phyloP scores from a whole-genome alignment of 2,888 invertebrate species.

The Psococerastis gibbosa region DNA sequence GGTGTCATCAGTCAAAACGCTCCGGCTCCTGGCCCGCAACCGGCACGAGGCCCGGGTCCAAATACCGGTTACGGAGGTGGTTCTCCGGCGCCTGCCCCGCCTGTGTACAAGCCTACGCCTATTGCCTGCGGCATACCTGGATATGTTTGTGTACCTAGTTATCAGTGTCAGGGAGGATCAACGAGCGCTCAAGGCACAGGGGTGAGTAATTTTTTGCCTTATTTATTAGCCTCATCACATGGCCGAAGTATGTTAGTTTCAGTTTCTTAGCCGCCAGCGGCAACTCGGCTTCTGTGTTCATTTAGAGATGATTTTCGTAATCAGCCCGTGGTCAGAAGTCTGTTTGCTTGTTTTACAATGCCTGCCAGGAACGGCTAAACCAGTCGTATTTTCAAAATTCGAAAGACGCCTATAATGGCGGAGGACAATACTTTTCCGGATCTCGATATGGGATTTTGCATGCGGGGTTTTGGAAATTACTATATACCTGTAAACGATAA shows the following conservation, averaged over 20 bases:
- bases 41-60: not conserved
- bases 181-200: constrained; percentile 4
- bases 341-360: too few relatives aligned
- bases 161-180: not conserved
- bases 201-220: not conserved
- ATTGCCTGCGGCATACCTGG: not conserved
- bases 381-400: too few relatives aligned
- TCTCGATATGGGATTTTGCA: too few relatives aligned
- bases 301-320: too few relatives aligned
- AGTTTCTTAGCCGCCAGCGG: not conserved
- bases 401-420: too few relatives aligned
- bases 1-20: constrained; percentile 1
- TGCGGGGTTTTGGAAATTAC: too few relatives aligned
- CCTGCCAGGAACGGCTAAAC: too few relatives aligned
- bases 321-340: too few relatives aligned
- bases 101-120: not conserved
- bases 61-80: not conserved
- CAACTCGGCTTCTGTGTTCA: not conserved
- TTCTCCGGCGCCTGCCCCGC: not conserved
- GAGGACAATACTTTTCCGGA: too few relatives aligned
- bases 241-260: too few relatives aligned
- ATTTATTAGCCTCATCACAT: not conserved
- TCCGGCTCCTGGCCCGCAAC: not conserved
- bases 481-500: too few relatives aligned
- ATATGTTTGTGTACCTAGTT: not conserved